A percentile compares a stretch with the other conserved stretches of the same genome.
phyloP scores from a whole-genome alignment of 2,113 vertebrate genomes.

The Vidua macroura region DNA sequence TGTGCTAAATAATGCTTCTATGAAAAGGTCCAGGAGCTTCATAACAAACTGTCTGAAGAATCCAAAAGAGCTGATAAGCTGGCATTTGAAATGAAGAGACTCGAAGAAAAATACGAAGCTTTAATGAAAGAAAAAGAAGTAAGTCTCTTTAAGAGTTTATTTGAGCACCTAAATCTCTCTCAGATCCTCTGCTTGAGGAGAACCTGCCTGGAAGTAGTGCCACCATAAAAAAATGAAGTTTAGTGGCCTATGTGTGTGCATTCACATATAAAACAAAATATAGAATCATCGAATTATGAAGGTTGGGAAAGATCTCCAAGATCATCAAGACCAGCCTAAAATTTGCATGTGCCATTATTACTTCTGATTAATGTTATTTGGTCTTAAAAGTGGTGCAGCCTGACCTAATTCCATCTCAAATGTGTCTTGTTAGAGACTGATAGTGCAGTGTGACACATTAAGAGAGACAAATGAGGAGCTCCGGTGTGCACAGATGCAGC shows the following conservation, averaged over 20 bases:
- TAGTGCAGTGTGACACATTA: constrained; percentile 89
- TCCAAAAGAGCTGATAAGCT: constrained; percentile 90
- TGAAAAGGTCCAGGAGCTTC: constrained; percentile 90
- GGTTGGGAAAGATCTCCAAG: background rate
- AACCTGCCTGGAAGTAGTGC: background rate
- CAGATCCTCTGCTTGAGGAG: background rate
- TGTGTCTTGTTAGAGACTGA: constrained; percentile 79
- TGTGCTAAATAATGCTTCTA: background rate
- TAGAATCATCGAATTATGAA: fast-evolving
- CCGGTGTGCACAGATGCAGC: constrained; percentile 89
- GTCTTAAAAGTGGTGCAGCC: background rate
- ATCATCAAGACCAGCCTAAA: background rate
- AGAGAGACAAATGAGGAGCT: constrained; percentile 96
- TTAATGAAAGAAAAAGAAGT: constrained; percentile 95
- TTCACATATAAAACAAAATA: background rate
- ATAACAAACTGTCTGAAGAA: constrained; percentile 89
- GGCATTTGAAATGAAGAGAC: constrained; percentile 89
- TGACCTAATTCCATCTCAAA: background rate
- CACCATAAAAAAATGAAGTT: background rate
- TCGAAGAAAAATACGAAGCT: constrained; percentile 92
- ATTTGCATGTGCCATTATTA: background rate
- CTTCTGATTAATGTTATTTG: background rate
- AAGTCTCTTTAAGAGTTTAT: background rate
- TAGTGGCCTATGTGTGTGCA: background rate
- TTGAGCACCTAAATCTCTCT: background rate